These are phyloP conservation scores for cattle (Bos taurus) DNA, from an alignment of 2,113 vertebrate genomes.

Conservation along the genomic window ARS-UCD2.0 NC_037330.1:72969501-72970000, in stretches of 20 bases:
- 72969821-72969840: not conserved
- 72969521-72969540: not conserved
- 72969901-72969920: not conserved
- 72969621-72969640: not conserved
- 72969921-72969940: not conserved
- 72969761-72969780: not conserved
- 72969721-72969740: not conserved
- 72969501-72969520: not conserved
- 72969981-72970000: not conserved
- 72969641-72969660: not conserved
- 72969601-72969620: not conserved
- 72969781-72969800: not conserved
- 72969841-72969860: not conserved
- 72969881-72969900: not conserved
- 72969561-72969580: not conserved
- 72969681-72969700: not conserved
- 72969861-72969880: not conserved
- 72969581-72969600: not conserved
- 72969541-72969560: not conserved
- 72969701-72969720: not conserved
- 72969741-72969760: not conserved
- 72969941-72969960: not conserved
- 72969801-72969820: not conserved
- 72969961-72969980: not conserved
- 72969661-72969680: not conserved